A percentile compares a stretch with the other conserved stretches of the same genome.
Conservation (phyloP, 2,888 invertebrate species). For the Trisateles emortualis region DNA sequence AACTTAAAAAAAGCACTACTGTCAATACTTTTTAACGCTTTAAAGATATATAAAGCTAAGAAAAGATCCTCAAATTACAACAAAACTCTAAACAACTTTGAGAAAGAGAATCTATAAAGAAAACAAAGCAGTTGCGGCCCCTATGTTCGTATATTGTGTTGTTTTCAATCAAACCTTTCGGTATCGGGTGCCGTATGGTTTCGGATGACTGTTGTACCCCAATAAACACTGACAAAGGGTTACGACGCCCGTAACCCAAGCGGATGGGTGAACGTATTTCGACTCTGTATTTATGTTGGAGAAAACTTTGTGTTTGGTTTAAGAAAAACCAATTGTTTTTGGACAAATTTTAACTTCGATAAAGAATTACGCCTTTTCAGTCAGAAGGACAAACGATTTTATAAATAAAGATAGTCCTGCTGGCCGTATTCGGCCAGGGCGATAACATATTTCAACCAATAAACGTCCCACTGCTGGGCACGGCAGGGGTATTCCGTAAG, state of each 20-base stretch:
- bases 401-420: too few relatives aligned
- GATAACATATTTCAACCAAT: too few relatives aligned
- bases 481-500: too few relatives aligned
- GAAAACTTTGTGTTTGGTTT: constrained; percentile 16
- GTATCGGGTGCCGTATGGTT: constrained; percentile 51
- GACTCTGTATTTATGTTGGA: constrained; percentile 38
- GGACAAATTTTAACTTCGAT: background rate
- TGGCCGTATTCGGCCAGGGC: too few relatives aligned
- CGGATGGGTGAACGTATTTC: constrained; percentile 48
- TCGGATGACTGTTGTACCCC: constrained; percentile 58
- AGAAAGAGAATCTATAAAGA: background rate
- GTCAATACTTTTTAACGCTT: too few relatives aligned
- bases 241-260: constrained; percentile 57
- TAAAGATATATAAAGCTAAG: too few relatives aligned
- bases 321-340: constrained; percentile 2
- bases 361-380: too few relatives aligned
- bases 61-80: too few relatives aligned
- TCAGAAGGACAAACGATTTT: too few relatives aligned
- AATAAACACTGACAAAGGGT: constrained; percentile 71
- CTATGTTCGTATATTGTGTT: constrained; percentile 31
- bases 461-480: too few relatives aligned
- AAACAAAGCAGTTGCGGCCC: constrained; percentile 25
- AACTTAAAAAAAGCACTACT: too few relatives aligned
- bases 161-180: constrained; percentile 59
- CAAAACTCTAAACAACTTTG: background rate